Evolutionary conservation across 2,797 vertebrate species (phyloP).

Genomic region (Calcarius lapponicus): DNA sequence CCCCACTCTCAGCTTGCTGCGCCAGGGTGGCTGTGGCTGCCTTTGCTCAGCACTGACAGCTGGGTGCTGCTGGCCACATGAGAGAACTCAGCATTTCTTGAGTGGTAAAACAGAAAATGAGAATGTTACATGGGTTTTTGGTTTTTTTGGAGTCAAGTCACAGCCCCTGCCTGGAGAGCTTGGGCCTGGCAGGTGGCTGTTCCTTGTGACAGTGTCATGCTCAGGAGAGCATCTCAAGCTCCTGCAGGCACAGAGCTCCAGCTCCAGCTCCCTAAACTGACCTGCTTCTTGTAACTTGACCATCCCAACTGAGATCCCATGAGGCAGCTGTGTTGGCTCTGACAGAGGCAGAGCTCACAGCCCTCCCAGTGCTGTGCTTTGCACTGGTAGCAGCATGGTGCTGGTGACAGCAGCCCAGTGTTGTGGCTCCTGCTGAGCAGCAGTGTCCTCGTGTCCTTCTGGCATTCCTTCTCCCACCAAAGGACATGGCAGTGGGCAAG

Average conservation of each 20-base stretch:
- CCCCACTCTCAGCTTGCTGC: not conserved
- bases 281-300: not conserved
- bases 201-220: not conserved
- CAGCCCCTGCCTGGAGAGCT: not conserved
- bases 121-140: rapidly evolving
- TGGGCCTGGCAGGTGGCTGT: not conserved
- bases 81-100: not conserved
- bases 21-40: not conserved
- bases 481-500: not conserved
- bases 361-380: not conserved
- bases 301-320: not conserved
- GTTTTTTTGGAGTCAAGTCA: not conserved
- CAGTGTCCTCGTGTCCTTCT: not conserved
- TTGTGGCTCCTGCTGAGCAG: not conserved
- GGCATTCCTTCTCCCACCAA: not conserved
- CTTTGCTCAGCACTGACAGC: rapidly evolving
- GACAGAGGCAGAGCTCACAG: not conserved
- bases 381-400: not conserved
- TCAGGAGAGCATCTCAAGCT: not conserved
- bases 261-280: not conserved
- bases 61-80: not conserved
- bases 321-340: not conserved
- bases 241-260: not conserved
- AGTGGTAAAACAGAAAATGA: not conserved
- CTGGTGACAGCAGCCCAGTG: not conserved